Evolutionary conservation across 2,113 vertebrate species (phyloP).

Genomic region (Apeltes quadracus): DNA sequence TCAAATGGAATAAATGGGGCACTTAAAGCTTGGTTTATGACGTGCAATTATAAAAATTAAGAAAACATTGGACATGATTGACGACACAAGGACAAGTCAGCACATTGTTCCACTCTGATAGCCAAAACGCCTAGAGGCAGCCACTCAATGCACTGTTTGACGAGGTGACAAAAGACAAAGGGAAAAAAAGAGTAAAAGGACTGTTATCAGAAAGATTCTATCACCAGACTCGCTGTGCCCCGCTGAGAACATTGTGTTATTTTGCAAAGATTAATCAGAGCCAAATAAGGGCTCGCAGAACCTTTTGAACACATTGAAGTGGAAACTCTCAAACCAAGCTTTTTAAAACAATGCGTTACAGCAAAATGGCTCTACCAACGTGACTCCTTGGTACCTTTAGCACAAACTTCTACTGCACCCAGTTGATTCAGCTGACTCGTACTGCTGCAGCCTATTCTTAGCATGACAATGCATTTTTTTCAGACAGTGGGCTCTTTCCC

Average conservation of each 20-base stretch:
- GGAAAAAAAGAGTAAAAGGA: conserved; percentile 21
- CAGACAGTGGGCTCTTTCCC: background rate
- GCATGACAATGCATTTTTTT: background rate
- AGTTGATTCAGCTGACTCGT: background rate
- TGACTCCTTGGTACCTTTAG: background rate
- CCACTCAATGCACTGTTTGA: conserved; percentile 16
- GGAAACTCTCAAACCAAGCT: background rate
- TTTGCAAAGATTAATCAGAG: conserved; percentile 16
- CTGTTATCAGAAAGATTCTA: conserved; percentile 35
- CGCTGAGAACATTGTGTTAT: conserved; percentile 19
- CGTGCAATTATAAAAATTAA: background rate
- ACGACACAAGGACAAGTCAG: background rate
- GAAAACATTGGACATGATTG: conserved; percentile 10
- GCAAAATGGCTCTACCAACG: background rate
- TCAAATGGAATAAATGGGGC: conserved; percentile 5
- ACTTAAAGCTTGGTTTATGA: background rate
- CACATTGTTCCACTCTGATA: conserved; percentile 18
- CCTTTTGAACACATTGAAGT: background rate
- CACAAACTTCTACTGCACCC: background rate
- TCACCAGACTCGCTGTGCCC: conserved; percentile 14
- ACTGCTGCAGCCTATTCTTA: background rate
- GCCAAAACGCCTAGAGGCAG: conserved; percentile 27
- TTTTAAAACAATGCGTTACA: background rate
- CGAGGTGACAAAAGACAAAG: conserved; percentile 26
- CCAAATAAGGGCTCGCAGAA: conserved; percentile 20